Evolutionary conservation across 2,113 vertebrate species (phyloP).

Genomic region (Acinonyx jubatus): DNA sequence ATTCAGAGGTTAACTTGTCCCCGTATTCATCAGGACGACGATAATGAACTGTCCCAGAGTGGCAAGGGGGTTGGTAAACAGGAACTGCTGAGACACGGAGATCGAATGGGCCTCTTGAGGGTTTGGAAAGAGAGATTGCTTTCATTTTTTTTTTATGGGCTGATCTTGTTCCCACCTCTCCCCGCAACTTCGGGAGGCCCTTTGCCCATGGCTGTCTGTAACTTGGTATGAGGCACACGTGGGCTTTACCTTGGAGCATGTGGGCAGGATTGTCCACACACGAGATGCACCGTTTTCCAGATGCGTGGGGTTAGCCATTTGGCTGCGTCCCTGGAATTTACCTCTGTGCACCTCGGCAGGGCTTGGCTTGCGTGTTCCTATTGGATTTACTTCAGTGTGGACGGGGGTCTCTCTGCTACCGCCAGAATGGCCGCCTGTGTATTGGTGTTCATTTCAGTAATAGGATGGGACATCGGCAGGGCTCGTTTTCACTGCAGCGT

Average conservation of each 20-base stretch:
- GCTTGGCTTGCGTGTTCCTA: rapidly evolving
- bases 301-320: neutral
- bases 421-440: neutral
- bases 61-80: slow-evolving; percentile 36
- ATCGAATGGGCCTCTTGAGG: neutral
- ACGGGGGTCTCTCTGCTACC: rapidly evolving
- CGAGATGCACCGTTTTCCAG: rapidly evolving
- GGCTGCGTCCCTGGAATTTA: neutral
- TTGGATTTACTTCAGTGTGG: neutral
- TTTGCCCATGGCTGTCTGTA: neutral
- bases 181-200: neutral
- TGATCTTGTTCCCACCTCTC: slow-evolving; percentile 1
- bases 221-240: neutral
- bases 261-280: rapidly evolving
- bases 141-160: neutral
- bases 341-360: neutral
- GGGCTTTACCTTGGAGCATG: neutral
- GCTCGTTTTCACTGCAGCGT: neutral
- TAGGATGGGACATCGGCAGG: rapidly evolving
- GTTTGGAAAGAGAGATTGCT: neutral
- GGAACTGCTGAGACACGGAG: neutral
- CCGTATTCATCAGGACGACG: slow-evolving; percentile 56
- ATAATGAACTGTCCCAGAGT: slow-evolving; percentile 68
- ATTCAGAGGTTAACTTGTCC: slow-evolving; percentile 78
- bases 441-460: neutral